These are phyloP conservation scores for Drosophila watanabei DNA, from an alignment of 1,140 invertebrate genomes.

Conservation along the genomic window DNA sequence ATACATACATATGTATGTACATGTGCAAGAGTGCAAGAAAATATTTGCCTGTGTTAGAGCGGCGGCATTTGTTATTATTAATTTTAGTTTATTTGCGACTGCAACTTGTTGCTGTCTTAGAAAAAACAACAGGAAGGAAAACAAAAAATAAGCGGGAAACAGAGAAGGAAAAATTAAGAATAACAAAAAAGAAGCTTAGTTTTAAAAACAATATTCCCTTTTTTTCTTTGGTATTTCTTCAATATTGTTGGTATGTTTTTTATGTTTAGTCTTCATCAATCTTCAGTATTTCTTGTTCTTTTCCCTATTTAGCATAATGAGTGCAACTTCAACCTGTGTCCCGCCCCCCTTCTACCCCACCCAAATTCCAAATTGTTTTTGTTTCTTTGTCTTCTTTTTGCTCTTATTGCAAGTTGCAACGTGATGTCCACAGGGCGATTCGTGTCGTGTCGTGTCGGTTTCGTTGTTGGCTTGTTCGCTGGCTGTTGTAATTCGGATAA, in stretches of 20 bases:
- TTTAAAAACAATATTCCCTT: slow-evolving; percentile 31
- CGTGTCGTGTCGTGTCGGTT: slow-evolving; percentile 67
- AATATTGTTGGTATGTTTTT: not conserved
- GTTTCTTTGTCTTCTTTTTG: slow-evolving; percentile 12
- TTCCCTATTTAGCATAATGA: slow-evolving; percentile 70
- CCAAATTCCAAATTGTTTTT: slow-evolving; percentile 19
- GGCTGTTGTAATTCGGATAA: slow-evolving; percentile 50
- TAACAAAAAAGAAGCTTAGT: slow-evolving; percentile 50
- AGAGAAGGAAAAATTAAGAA: not conserved
- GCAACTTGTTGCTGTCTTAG: slow-evolving; percentile 67
- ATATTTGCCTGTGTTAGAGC: slow-evolving; percentile 26
- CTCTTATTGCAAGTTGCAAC: slow-evolving; percentile 48
- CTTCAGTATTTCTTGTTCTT: slow-evolving; percentile 12
- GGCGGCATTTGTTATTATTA: slow-evolving; percentile 44
- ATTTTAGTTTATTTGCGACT: slow-evolving; percentile 51
- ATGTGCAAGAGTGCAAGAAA: not conserved
- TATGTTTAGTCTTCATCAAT: not conserved
- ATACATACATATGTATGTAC: slow-evolving; percentile 9
- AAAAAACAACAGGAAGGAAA: slow-evolving; percentile 1
- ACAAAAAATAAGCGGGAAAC: not conserved
- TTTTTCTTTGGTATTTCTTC: not conserved
- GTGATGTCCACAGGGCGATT: slow-evolving; percentile 83
- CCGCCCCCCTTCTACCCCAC: slow-evolving; percentile 23
- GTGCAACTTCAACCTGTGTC: slow-evolving; percentile 58
- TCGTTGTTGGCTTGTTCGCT: slow-evolving; percentile 52